phyloP scores from a whole-genome alignment of 2,113 vertebrate genomes.

The Corynorhinus townsendii region DNA sequence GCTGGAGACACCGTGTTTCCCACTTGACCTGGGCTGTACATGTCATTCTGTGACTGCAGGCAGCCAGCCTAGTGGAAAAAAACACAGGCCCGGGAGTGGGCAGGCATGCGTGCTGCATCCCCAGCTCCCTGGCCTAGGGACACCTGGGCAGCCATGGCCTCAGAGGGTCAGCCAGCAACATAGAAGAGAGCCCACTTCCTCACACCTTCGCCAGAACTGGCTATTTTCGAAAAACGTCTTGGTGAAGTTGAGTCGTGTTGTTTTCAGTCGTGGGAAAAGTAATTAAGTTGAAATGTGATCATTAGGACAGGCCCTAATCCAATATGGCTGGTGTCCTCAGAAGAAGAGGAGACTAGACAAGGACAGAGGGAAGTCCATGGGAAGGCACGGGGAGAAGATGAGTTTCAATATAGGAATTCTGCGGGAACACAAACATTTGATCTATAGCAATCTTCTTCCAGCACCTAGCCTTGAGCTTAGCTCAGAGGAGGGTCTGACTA shows the following conservation, averaged over 20 bases:
- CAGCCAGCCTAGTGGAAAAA: neutral
- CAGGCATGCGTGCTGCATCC: accelerated
- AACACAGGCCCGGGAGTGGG: neutral
- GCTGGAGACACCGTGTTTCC: neutral
- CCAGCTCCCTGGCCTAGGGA: neutral
- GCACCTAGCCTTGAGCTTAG: neutral
- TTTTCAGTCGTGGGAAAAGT: neutral
- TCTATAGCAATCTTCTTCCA: neutral
- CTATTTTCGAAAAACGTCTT: neutral
- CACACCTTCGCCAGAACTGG: neutral
- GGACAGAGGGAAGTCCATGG: neutral
- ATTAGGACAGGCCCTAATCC: neutral
- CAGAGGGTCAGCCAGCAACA: accelerated
- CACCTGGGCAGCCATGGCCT: neutral
- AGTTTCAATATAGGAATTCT: neutral
- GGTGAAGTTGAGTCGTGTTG: neutral
- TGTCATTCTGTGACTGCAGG: neutral
- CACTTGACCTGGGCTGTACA: neutral
- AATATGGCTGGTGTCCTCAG: too few species aligned
- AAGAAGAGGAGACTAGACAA: neutral
- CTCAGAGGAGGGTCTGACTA: neutral
- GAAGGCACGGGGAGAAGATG: neutral
- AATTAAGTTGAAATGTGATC: neutral
- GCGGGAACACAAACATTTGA: neutral
- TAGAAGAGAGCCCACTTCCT: neutral